A percentile compares a stretch with the other conserved stretches of the same genome.
Evolutionary conservation across 2,888 invertebrate species (phyloP).

Genomic region (Panopea generosa): DNA sequence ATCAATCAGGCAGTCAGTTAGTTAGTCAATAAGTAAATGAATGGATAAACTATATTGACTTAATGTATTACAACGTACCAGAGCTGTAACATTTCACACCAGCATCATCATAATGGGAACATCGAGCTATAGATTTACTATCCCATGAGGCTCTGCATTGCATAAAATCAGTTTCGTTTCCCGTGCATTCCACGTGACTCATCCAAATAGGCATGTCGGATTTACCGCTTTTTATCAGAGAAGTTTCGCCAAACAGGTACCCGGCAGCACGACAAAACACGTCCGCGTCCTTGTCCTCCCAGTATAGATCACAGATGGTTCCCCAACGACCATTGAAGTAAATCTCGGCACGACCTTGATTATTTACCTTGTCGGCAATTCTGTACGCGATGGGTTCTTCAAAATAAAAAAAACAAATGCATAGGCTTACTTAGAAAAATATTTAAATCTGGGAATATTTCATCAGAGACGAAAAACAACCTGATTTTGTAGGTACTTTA

Average conservation of each 20-base stretch:
- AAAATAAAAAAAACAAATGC: no score
- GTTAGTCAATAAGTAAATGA: no score
- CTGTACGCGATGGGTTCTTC: conserved; percentile 72
- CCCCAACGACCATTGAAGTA: conserved; percentile 71
- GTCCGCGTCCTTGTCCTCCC: conserved; percentile 67
- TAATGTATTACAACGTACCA: conserved; percentile 66
- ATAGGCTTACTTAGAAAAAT: no score
- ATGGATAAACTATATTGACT: no score
- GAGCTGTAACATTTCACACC: conserved; percentile 71
- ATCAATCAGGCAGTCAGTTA: no score
- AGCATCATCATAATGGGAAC: conserved; percentile 66
- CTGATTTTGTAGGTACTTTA: no score
- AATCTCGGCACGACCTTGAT: conserved; percentile 73
- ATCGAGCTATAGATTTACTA: conserved; percentile 48
- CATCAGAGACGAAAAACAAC: no score
- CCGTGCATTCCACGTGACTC: conserved; percentile 90
- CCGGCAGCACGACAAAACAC: conserved; percentile 73
- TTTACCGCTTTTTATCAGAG: conserved; percentile 32
- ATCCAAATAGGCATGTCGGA: conserved; percentile 86
- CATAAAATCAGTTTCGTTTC: conserved; percentile 89
- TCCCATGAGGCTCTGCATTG: conserved; percentile 87
- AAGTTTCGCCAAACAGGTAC: conserved; percentile 65
- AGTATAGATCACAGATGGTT: conserved; percentile 65
- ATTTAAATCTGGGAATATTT: no score
- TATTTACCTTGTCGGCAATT: conserved; percentile 56